Base-by-base conservation (phyloP, 2,797 vertebrate species). In the Sebastolobus alascanus region DNA sequence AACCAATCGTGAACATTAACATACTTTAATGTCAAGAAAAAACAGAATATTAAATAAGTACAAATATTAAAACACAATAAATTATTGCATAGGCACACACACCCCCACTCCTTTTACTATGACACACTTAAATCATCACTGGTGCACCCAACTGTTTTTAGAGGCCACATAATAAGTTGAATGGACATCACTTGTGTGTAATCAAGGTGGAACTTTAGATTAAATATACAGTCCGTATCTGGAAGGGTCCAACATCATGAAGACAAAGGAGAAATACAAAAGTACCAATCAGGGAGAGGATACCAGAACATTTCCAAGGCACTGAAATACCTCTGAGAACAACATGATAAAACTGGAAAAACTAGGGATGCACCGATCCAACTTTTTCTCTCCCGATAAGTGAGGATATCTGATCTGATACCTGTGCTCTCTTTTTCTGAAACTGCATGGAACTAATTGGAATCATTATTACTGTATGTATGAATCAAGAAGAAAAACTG, bases 41-140 rank as follows among this genome's bases (percentile, higher is more conserved):
- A 43, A 46, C 27, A 71, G 8, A 56, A 38, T 43, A 0, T 43
- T 33, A 18, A 70, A 54, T n/a, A 38, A 22, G 13, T 31, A 3
- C 5, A 59, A 68, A 73, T 9, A 60, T 43, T 29, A 46, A 65
- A 74, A 78, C 20, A 11, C 25, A 37, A 31, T 16, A n/a, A 6
- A n/a, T 27, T 22, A 54, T 68, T 81, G 71, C 79, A 78, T 56
- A 75, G 46, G 12, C 40, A 29, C 59, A 25, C 2, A 61, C 37
- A n/a, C 2, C 18, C 9, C 37, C 14, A 56, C 35, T 40, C 8
- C 27, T 0, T 35, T 54, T 6, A 68, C n/a, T 27, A 5, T 18
- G 50, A 60, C 7, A 13, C 38, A 22, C 4, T 35, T 60, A 8
- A 22, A 61, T 12, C 37, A 8, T 58, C 31, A 38, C 38, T 6